Evolutionary conservation across 2,797 vertebrate genomes (phyloP).

Genomic region (Sciurus vulgaris): DNA sequence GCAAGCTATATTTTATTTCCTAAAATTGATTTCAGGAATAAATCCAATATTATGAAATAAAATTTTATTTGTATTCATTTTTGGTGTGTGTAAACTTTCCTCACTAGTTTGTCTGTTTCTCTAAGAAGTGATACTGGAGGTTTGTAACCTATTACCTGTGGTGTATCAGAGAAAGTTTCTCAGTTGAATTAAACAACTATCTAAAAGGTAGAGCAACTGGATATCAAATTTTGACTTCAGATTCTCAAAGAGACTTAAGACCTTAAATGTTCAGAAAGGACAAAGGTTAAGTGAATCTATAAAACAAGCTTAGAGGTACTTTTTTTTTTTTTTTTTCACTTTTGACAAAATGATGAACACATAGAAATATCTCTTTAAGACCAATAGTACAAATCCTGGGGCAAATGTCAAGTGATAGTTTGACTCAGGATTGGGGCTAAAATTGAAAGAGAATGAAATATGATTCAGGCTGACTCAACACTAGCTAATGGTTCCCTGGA

Average conservation of each 20-base stretch:
- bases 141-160: neutral
- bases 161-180: neutral
- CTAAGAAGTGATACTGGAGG: neutral
- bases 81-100: neutral
- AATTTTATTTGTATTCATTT: neutral
- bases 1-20: neutral
- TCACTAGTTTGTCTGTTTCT: neutral
- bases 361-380: constrained; percentile 6
- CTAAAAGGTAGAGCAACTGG: neutral
- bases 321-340: neutral
- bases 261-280: neutral
- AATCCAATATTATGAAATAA: neutral
- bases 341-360: neutral
- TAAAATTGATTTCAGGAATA: neutral
- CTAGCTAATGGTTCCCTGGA: neutral
- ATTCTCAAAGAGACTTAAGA: neutral
- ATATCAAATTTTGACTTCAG: neutral
- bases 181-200: neutral
- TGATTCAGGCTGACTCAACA: neutral
- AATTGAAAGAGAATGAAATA: neutral
- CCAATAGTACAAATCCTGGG: neutral
- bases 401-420: neutral
- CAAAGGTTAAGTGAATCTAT: neutral
- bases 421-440: neutral
- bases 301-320: neutral